These are phyloP conservation scores for Manacus vitellinus DNA, from an alignment of 2,113 vertebrate species.

Conservation along the genomic window DNA sequence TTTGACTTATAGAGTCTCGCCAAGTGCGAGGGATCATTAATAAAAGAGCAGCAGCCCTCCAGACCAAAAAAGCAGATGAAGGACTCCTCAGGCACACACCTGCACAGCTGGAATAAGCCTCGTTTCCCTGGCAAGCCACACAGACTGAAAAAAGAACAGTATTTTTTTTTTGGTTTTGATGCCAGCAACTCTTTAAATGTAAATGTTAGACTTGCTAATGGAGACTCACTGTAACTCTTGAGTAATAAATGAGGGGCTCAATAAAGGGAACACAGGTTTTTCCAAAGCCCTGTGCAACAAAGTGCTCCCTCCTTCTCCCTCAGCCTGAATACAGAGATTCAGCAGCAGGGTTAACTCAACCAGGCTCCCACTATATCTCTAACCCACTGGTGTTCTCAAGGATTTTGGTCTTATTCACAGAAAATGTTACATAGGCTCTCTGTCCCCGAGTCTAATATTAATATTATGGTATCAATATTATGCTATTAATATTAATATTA, in stretches of 20 bases:
- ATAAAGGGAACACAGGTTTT: neutral
- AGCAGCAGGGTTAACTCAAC: neutral
- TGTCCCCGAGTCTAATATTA: neutral
- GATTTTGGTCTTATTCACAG: neutral
- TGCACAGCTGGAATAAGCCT: neutral
- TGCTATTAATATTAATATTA: neutral
- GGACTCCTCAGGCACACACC: neutral
- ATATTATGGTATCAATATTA: neutral
- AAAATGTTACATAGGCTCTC: neutral
- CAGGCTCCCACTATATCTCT: neutral
- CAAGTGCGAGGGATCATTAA: neutral
- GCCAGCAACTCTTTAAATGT: neutral
- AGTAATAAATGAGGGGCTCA: neutral
- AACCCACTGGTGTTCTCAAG: neutral
- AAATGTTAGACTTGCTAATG: neutral
- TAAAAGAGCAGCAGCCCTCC: neutral
- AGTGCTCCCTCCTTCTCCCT: neutral
- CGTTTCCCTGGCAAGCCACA: neutral
- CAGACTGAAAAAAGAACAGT: neutral
- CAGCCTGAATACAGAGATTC: neutral
- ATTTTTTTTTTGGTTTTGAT: neutral
- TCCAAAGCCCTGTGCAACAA: neutral
- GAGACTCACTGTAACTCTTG: neutral
- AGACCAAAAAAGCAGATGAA: neutral
- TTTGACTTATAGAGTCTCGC: fast-evolving